Evolutionary conservation across 30 jellyfish, hydroid and myxozoan species (phyloP), one percentile per base, ranked within the genome.

Genomic region (Aurelia coerulea): DNA sequence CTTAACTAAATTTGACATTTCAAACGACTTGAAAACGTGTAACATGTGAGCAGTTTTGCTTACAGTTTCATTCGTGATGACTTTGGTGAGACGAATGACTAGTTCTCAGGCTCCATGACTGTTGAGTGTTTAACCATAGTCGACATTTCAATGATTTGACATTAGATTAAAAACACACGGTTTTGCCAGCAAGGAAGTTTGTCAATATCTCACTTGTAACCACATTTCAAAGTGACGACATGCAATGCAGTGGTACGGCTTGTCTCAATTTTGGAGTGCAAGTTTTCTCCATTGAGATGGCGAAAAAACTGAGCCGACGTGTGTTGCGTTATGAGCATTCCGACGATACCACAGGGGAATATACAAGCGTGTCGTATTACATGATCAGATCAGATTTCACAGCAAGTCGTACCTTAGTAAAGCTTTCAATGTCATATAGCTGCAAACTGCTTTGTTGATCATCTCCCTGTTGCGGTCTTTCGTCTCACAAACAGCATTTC

Each of bases 401-500:
- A 93, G 90, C 88, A 93, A 87, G 76, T 93, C 98, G 81, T 93
- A 93, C 49, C 96, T 73, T 34, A 80, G 88, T 88, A 93, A 65
- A 1, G 98, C 98, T 79, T 93, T 86, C 58, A 93, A 67, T 13
- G 97, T 93, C 94, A 93, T 74, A 67, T 80, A 93, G n/a, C 91
- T 65, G 66, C 92, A 79, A 9, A 93, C 65, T 10, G 98, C 98
- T 58, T 88, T 87, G 72, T 85, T 64, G 51, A 88, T 88, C n/a
- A 90, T 93, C 67, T 67, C 76, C 86, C 96, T 83, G 73, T 62
- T 83, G 32, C 78, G 93, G 46, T 93, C 96, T 15, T 90, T 42
- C n/a, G 98, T 93, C 67, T 93, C 98, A 65, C 98, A 93, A 39
- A 93, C 88, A 0, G 98, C 98, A 83, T 93, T 81, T 31, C 98